Percentiles rank a stretch among this genome's conserved stretches.
Conservation (phyloP, 2,113 vertebrate species). For the Merops nubicus region DNA sequence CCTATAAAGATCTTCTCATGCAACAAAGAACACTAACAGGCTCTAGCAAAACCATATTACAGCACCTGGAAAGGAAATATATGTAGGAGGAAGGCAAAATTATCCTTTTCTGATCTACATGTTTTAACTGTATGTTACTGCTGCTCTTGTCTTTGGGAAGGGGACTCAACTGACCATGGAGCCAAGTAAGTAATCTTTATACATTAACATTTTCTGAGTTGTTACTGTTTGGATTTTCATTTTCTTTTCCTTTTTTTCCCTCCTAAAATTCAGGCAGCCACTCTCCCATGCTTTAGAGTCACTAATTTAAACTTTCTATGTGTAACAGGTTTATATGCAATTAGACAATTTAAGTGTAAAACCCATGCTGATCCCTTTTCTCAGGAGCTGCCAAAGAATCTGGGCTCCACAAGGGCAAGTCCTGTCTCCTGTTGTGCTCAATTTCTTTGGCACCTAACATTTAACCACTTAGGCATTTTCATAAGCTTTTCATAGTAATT, state of each 20-base stretch:
- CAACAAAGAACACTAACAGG: background rate
- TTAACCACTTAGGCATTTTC: background rate
- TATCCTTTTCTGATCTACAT: background rate
- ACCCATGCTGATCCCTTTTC: background rate
- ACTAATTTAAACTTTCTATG: background rate
- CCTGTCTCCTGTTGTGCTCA: background rate
- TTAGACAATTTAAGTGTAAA: background rate
- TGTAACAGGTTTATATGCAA: background rate
- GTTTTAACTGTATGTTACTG: background rate
- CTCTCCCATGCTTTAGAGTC: background rate
- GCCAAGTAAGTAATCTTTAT: background rate
- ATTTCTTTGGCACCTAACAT: background rate
- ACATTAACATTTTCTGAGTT: background rate
- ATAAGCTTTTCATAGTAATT: background rate
- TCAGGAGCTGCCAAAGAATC: background rate
- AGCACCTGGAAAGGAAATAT: background rate
- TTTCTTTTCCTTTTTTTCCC: background rate
- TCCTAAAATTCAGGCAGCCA: background rate
- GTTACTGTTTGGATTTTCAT: background rate
- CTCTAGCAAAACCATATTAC: background rate
- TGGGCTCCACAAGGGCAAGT: background rate
- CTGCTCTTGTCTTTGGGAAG: background rate
- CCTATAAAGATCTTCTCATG: background rate
- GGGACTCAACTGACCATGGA: conserved; percentile 5
- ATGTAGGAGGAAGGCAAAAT: background rate